Evolutionary conservation across 2,888 invertebrate genomes (phyloP).

Genomic region (Alsophila aescularia): DNA sequence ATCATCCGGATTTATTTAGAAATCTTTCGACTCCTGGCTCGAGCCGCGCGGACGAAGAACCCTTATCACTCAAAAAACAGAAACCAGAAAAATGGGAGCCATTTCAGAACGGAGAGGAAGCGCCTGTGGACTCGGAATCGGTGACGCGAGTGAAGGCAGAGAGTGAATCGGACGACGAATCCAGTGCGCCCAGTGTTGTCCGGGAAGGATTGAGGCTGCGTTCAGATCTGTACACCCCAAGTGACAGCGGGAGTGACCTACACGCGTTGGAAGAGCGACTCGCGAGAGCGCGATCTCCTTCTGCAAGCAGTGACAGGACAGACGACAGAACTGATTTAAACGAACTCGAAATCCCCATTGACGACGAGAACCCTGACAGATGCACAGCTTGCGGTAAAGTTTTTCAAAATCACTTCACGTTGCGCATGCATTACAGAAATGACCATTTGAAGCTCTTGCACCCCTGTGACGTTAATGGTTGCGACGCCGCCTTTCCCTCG

Average conservation of each 20-base stretch:
- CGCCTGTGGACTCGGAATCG: slow-evolving; percentile 70
- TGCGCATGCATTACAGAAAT: slow-evolving; percentile 96
- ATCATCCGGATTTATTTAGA: slow-evolving; percentile 74
- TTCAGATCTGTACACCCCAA: slow-evolving; percentile 79
- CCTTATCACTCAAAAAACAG: slow-evolving; percentile 77
- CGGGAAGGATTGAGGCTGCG: slow-evolving; percentile 77
- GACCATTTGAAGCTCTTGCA: slow-evolving; percentile 96
- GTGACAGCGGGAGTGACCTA: slow-evolving; percentile 78
- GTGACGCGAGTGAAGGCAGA: slow-evolving; percentile 76
- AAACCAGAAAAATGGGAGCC: slow-evolving; percentile 74
- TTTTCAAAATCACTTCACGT: slow-evolving; percentile 95
- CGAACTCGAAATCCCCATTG: slow-evolving; percentile 91
- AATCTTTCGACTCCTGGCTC: slow-evolving; percentile 72
- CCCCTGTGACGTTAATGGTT: slow-evolving; percentile 95
- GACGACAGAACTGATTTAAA: slow-evolving; percentile 63
- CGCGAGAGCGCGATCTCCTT: slow-evolving; percentile 80
- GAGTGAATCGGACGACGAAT: slow-evolving; percentile 80
- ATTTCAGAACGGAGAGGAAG: slow-evolving; percentile 77
- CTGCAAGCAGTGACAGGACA: slow-evolving; percentile 74
- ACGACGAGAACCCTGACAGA: slow-evolving; percentile 93
- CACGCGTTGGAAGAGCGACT: slow-evolving; percentile 80
- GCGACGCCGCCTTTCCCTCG: slow-evolving; percentile 96
- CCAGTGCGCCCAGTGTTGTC: slow-evolving; percentile 77
- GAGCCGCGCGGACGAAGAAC: slow-evolving; percentile 72
- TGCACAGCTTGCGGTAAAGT: slow-evolving; percentile 95